A percentile compares a stretch with the other conserved stretches of the same genome.
These are phyloP conservation scores for Pseudeuparius sepicola DNA, from an alignment of 2,888 invertebrate species.

Conservation along the genomic window DNA sequence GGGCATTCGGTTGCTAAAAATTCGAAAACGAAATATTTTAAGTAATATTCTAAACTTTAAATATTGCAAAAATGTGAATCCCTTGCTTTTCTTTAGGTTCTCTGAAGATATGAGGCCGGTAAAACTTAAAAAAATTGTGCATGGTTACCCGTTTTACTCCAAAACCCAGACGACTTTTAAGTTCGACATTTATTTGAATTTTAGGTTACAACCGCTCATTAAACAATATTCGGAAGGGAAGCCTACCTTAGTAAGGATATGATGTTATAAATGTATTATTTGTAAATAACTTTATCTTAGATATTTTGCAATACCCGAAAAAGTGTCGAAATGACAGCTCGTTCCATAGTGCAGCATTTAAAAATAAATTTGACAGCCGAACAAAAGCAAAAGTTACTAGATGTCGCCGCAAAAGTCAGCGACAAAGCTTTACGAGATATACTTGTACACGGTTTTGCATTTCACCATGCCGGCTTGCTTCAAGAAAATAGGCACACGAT, in stretches of 20 bases:
- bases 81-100: too few species aligned
- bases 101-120: constrained; percentile 66
- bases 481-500: constrained; percentile 53
- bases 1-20: constrained; percentile 40
- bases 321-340: constrained; percentile 58
- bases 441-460: constrained; percentile 56
- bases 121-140: constrained; percentile 57
- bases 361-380: constrained; percentile 41
- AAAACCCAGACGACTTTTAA: constrained; percentile 52
- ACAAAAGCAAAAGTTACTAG: constrained; percentile 44
- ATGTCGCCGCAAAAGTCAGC: constrained; percentile 31
- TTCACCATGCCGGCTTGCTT: constrained; percentile 69
- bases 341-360: constrained; percentile 49
- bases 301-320: constrained; percentile 73
- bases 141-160: constrained; percentile 54
- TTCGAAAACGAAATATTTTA: constrained; percentile 47
- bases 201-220: constrained; percentile 59
- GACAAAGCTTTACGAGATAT: constrained; percentile 39
- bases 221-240: constrained; percentile 60
- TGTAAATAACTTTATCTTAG: constrained; percentile 35
- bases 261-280: too few species aligned
- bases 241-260: constrained; percentile 57
- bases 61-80: too few species aligned
- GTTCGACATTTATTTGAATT: constrained; percentile 69
- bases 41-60: too few species aligned